Evolutionary conservation across 1,140 invertebrate genomes (phyloP).

Genomic region (Leptinotarsa undecemlineata): DNA sequence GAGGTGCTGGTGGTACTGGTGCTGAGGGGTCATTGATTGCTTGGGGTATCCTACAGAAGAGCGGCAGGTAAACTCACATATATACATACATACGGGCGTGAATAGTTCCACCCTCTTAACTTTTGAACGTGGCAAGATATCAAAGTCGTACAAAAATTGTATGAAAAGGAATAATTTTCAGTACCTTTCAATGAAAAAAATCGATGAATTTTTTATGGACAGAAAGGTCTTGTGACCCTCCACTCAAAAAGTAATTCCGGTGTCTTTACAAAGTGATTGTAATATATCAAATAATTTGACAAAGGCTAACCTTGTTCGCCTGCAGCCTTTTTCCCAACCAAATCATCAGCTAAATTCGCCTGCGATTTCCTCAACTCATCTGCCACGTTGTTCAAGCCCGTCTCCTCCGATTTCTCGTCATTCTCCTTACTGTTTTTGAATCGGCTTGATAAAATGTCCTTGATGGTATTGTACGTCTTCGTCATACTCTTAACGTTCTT

Average conservation of each 20-base stretch:
- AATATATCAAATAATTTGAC: background rate
- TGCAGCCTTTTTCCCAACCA: slow-evolving; percentile 56
- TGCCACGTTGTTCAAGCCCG: slow-evolving; percentile 65
- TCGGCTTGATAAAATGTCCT: slow-evolving; percentile 82
- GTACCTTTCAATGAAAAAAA: too few species aligned
- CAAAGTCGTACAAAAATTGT: too few species aligned
- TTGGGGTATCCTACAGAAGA: slow-evolving; percentile 44
- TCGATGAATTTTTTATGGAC: too few species aligned
- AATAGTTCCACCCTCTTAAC: too few species aligned
- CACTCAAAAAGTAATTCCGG: background rate
- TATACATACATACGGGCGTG: too few species aligned
- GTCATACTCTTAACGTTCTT: slow-evolving; percentile 66
- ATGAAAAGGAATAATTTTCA: too few species aligned
- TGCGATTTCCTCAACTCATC: slow-evolving; percentile 64
- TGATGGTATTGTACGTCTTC: slow-evolving; percentile 80
- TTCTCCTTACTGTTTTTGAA: slow-evolving; percentile 68
- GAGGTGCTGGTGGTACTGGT: slow-evolving; percentile 62
- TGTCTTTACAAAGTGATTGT: background rate
- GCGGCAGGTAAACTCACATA: too few species aligned
- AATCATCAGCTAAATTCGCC: slow-evolving; percentile 54
- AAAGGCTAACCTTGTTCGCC: slow-evolving; percentile 55
- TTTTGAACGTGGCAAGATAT: too few species aligned
- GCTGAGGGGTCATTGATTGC: slow-evolving; percentile 57
- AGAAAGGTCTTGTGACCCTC: background rate
- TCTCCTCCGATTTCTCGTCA: slow-evolving; percentile 60